phyloP scores from a whole-genome alignment of 1,140 invertebrate species.

The Neoseiulus cucumeris region DNA sequence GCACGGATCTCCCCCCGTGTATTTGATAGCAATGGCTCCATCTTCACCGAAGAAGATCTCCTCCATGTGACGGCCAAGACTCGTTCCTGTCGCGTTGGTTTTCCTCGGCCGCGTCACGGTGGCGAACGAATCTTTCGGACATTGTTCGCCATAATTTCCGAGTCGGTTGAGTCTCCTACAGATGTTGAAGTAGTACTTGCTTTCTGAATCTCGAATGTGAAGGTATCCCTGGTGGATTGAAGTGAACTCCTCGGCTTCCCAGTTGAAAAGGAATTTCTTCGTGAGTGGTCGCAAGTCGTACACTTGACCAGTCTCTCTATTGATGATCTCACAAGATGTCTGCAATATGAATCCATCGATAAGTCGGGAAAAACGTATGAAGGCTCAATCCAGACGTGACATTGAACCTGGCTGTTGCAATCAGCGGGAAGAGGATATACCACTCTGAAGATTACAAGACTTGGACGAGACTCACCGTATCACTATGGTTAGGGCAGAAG shows the following conservation, averaged over 20 bases:
- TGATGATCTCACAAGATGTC: slow-evolving; percentile 4
- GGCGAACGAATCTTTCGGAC: not conserved
- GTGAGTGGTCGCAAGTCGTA: slow-evolving; percentile 2
- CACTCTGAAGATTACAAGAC: too few species aligned
- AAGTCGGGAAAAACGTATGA: too few species aligned
- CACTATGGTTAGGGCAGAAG: not conserved
- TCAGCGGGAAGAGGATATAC: too few species aligned
- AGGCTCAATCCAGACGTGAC: too few species aligned
- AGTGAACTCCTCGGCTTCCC: not conserved
- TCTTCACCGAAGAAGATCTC: slow-evolving; percentile 13
- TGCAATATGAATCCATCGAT: not conserved
- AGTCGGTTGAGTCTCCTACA: not conserved
- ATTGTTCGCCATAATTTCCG: not conserved
- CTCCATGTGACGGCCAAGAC: not conserved
- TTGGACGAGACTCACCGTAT: not conserved
- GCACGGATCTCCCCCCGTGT: slow-evolving; percentile 23
- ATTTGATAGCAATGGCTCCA: slow-evolving; percentile 21
- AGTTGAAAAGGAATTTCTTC: not conserved
- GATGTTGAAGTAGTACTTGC: not conserved
- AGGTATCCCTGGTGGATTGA: not conserved
- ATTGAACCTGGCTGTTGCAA: too few species aligned
- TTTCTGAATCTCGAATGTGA: not conserved
- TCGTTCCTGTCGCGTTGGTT: not conserved
- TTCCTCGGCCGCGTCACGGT: not conserved
- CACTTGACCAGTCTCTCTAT: not conserved